Evolutionary conservation across 2,888 invertebrate species (phyloP).

Genomic region (Ctenicera cuprea): DNA sequence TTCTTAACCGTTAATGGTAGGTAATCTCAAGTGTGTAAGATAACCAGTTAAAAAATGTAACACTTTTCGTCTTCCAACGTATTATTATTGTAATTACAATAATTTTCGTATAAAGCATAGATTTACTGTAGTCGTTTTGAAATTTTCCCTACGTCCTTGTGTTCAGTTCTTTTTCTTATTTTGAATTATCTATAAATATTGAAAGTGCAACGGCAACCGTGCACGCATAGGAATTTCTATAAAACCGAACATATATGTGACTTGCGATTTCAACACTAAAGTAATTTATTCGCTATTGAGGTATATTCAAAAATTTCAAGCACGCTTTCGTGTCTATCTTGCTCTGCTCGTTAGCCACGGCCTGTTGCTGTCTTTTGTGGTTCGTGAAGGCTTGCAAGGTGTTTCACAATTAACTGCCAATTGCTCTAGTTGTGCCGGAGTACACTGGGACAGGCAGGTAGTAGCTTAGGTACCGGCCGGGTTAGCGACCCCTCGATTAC

Average conservation of each 20-base stretch:
- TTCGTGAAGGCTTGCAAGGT: slow-evolving; percentile 40
- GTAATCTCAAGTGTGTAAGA: slow-evolving; percentile 27
- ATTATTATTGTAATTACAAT: slow-evolving; percentile 47
- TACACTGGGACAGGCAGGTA: slow-evolving; percentile 45
- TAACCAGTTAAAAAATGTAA: slow-evolving; percentile 38
- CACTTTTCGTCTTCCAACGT: slow-evolving; percentile 39
- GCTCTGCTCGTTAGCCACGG: slow-evolving; percentile 13
- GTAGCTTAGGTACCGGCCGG: slow-evolving; percentile 35
- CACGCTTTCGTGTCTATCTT: slow-evolving; percentile 26
- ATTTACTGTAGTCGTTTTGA: slow-evolving; percentile 1
- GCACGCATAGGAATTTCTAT: slow-evolving; percentile 15
- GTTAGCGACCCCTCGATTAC: slow-evolving; percentile 50
- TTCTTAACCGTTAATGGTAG: slow-evolving; percentile 30
- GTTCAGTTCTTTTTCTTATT: neutral
- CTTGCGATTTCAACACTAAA: slow-evolving; percentile 50
- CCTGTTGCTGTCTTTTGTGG: slow-evolving; percentile 39
- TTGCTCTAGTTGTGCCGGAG: slow-evolving; percentile 53
- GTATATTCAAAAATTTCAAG: slow-evolving; percentile 28
- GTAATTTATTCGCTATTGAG: slow-evolving; percentile 27
- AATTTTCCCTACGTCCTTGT: neutral
- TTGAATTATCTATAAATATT: neutral
- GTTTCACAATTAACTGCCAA: slow-evolving; percentile 50
- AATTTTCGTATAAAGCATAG: slow-evolving; percentile 46
- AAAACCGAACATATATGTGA: slow-evolving; percentile 22
- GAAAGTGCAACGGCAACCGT: slow-evolving; percentile 14